These are phyloP conservation scores for Onychomys arenicola DNA, from an alignment of 2,797 vertebrate genomes.

Conservation along the genomic window DNA sequence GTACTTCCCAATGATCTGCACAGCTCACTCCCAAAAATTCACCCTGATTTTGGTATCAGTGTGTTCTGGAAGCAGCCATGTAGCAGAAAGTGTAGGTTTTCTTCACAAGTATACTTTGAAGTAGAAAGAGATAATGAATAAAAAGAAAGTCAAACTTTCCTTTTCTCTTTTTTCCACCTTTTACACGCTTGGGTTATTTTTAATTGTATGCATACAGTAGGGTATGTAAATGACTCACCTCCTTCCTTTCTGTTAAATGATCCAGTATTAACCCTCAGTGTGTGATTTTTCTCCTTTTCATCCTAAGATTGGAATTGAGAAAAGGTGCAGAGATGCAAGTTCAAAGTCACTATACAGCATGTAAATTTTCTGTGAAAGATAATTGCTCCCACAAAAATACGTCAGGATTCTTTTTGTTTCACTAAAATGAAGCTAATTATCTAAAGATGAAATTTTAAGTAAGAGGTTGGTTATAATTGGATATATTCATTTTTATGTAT, in stretches of 20 bases:
- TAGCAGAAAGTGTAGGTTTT: no score
- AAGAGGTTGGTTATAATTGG: no score
- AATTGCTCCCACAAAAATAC: not conserved
- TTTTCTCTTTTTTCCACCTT: not conserved
- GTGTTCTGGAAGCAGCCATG: no score
- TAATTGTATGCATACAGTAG: not conserved
- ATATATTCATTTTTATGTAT: no score
- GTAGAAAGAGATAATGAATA: no score
- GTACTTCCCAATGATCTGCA: not conserved
- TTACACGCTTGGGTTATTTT: not conserved
- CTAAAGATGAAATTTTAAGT: no score
- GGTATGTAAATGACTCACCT: not conserved
- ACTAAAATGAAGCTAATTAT: no score
- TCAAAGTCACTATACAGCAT: no score
- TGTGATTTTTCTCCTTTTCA: not conserved
- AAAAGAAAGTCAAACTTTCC: no score
- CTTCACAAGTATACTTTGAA: no score
- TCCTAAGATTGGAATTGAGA: not conserved
- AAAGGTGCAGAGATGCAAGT: not conserved
- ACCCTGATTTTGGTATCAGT: no score
- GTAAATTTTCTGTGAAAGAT: not conserved
- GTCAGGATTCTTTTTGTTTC: not conserved
- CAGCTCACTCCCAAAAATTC: not conserved
- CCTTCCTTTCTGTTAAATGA: not conserved
- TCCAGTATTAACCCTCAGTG: no score